Percentiles rank a stretch among this genome's conserved stretches.
These are phyloP conservation scores for Uria aalge DNA, from an alignment of 2,113 vertebrate species.

Conservation along the genomic window DNA sequence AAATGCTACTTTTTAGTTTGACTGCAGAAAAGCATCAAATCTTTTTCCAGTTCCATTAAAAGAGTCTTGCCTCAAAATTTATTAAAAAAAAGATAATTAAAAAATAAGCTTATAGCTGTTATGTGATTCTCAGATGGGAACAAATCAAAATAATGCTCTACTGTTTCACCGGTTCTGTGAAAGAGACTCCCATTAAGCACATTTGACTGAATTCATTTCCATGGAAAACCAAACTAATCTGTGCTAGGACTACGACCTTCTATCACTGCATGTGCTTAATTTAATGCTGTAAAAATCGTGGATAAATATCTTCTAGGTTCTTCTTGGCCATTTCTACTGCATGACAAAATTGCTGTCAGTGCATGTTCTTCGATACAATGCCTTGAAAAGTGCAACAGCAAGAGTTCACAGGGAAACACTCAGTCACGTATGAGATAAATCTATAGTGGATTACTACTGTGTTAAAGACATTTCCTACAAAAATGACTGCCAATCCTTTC, in stretches of 20 bases:
- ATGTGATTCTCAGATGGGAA: neutral
- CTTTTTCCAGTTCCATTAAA: neutral
- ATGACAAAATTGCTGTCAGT: neutral
- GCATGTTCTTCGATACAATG: neutral
- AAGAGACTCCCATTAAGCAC: neutral
- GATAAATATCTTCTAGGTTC: neutral
- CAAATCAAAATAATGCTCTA: neutral
- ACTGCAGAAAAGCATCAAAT: neutral
- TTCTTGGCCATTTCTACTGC: neutral
- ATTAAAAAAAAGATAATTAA: rapidly evolving
- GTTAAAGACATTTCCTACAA: neutral
- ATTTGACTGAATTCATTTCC: neutral
- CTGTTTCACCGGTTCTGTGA: neutral
- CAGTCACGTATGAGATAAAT: neutral
- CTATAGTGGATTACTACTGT: neutral
- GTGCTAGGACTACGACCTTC: neutral
- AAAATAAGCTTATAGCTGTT: neutral
- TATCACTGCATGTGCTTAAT: neutral
- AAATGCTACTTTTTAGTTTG: neutral
- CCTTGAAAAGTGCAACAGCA: neutral
- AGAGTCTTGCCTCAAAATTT: neutral
- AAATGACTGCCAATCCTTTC: neutral
- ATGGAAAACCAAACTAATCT: neutral
- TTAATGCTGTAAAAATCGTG: neutral
- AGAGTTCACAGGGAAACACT: neutral